Base-by-base conservation (phyloP, 2,113 vertebrate species). In the Leiothrix lutea region DNA sequence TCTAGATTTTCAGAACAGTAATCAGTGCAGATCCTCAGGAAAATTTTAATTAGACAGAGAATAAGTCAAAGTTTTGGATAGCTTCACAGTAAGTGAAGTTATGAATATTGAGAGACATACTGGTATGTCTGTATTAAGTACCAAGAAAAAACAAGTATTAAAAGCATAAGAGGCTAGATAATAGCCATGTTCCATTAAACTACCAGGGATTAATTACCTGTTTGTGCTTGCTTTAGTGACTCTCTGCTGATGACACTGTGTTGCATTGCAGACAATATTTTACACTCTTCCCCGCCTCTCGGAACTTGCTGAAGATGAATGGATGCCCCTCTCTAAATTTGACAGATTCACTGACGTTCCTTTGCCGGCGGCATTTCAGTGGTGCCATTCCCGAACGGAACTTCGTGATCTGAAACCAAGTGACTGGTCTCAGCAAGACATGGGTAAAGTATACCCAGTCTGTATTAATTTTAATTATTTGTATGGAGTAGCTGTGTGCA, bases 381-480 rank as follows among this genome's bases (percentile, higher is more conserved):
- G 98, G 72, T 98, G 91, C 85, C 98, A 94, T 69, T 93, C 98
- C 58, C 86, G 87, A 73, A 89, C 26, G 2, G 95, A 97, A 14
- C 98, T 99, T 70, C 35, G 70, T 60, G 96, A 97, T 70, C 96
- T 99, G 48, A 98, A 97, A 54, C 98, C 98, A 24, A 98, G 98
- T 82, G 98, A 99, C 97, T 99, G 99, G 99, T 97, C 98, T 88
- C 99, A 99, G 96, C 98, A 99, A 96, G 99, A 99, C 86, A 97
- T 94, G 97, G 98, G 99, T 99, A 98, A 97, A 78, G 35, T 74
- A 86, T 0, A 88, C 5, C 56, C 36, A 31, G 9, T 26, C 11
- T 83, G 1, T 58, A 45, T 42, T 72, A 14, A 65, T 45, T 75
- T 5, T 18, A 48, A 31, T 85, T 71, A 58, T 44, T 87, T 69